Evolutionary conservation across 2,797 vertebrate species (phyloP).

Genomic region (Arnoldichthys spilopterus): DNA sequence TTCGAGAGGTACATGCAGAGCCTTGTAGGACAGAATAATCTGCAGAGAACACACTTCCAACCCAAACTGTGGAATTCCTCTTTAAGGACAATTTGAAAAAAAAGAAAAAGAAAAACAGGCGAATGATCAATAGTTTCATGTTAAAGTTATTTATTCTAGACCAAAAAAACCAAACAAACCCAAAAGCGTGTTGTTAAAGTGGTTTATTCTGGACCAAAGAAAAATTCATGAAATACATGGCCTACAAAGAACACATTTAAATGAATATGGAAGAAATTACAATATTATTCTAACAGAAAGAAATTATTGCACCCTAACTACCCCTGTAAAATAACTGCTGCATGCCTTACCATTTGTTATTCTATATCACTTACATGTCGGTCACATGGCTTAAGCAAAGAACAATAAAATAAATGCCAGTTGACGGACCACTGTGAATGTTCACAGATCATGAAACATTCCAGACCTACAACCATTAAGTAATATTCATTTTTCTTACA

Average conservation of each 20-base stretch:
- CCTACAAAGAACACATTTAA: background rate
- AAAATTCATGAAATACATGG: conserved; percentile 18
- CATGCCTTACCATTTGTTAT: background rate
- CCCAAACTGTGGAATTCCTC: too few species aligned
- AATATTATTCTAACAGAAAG: background rate
- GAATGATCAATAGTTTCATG: background rate
- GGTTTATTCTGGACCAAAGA: conserved; percentile 32
- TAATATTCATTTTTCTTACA: background rate
- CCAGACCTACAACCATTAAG: background rate
- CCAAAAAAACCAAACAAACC: too few species aligned
- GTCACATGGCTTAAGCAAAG: background rate
- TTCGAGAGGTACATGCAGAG: too few species aligned
- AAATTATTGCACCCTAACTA: conserved; percentile 36
- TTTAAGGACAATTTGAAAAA: background rate
- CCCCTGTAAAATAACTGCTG: background rate
- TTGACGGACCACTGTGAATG: background rate
- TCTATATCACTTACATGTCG: background rate
- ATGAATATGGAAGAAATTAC: background rate
- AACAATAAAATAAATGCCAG: background rate
- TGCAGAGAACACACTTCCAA: too few species aligned
- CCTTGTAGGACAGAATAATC: too few species aligned
- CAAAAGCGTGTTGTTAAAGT: background rate
- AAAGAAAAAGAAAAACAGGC: background rate
- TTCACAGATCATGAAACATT: background rate
- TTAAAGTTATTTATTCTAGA: conserved; percentile 26